A percentile compares a stretch with the other conserved stretches of the same genome.
These are phyloP conservation scores for Caenorhabditis sinica DNA, from an alignment of 2,888 invertebrate species.

Conservation along the genomic window DNA sequence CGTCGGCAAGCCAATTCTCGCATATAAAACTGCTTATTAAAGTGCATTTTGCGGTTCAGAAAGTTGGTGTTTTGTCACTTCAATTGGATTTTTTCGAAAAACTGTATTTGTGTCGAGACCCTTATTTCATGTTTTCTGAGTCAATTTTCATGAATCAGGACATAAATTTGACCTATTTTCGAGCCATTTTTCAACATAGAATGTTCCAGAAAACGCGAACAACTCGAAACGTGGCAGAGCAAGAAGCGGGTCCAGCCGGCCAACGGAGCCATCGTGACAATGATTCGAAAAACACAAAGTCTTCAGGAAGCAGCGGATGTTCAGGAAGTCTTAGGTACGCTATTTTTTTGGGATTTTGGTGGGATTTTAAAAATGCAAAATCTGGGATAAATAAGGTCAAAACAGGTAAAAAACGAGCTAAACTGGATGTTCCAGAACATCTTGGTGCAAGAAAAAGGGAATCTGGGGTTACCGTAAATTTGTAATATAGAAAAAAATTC, in stretches of 20 bases:
- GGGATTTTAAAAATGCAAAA: neutral
- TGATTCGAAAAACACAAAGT: conserved; percentile 67
- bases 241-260: conserved; percentile 62
- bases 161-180: neutral
- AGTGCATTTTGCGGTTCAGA: too few species aligned
- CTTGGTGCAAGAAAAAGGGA: neutral
- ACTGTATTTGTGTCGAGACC: too few species aligned
- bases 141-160: too few species aligned
- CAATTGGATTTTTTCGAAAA: too few species aligned
- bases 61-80: too few species aligned
- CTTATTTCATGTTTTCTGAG: too few species aligned
- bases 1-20: too few species aligned
- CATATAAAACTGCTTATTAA: too few species aligned
- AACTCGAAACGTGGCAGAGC: conserved; percentile 74
- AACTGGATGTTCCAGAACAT: too few species aligned
- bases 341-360: neutral
- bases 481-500: neutral
- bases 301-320: conserved; percentile 41
- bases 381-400: neutral
- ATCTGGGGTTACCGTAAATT: neutral
- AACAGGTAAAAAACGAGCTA: neutral
- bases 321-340: conserved; percentile 32
- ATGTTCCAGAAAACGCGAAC: conserved; percentile 64
- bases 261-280: conserved; percentile 37
- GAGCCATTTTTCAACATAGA: neutral